Evolutionary conservation across 2,113 vertebrate species (phyloP), one percentile per base, ranked within the genome.

Genomic region (Cisticola juncidis): DNA sequence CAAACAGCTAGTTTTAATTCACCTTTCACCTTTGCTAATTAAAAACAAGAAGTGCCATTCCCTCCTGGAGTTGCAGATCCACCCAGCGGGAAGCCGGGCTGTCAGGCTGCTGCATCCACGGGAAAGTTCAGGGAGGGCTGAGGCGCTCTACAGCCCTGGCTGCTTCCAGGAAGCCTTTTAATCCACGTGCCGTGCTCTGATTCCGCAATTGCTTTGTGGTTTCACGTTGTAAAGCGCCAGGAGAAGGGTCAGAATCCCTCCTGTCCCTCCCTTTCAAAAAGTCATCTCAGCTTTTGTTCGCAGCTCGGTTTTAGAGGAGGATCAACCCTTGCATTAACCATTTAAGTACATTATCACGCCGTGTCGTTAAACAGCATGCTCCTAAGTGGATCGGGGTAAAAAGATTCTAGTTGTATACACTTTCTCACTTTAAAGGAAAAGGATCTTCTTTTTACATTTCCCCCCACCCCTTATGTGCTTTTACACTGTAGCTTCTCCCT

Each of bases 1-100:
- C 97, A 90, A 97, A 94, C 96, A 97, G 97, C 96, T 78, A 97
- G 91, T 83, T 97, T 95, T 90, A 94, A 97, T 97, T 97, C 97
- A 98, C 98, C 98, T 98, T 98, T 98, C 98, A 98, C 98, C 96
- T 97, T 90, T 77, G 90, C 90, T 98, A 98, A 98, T 98, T 97
- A 98, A 97, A 98, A 98, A 97, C 97, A 97, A 98, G 97, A 96
- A 90, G 96, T 94, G 96, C 96, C 96, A 91, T 96, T 96, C 95
- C 93, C 96, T 93, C 90, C 58, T 80, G 95, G 97, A 97, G 95
- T 82, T 93, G 95, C 90, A 65, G 96, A 97, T 97, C 96, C 97
- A 94, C 96, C 95, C 98, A 96, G 97, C 95, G 60, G 98, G 97
- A 97, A 98, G 97, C 97, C 73, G n/a, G 91, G 87, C 96, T 97